Evolutionary conservation across 2,888 invertebrate genomes (phyloP).

Genomic region (Latheticus oryzae): DNA sequence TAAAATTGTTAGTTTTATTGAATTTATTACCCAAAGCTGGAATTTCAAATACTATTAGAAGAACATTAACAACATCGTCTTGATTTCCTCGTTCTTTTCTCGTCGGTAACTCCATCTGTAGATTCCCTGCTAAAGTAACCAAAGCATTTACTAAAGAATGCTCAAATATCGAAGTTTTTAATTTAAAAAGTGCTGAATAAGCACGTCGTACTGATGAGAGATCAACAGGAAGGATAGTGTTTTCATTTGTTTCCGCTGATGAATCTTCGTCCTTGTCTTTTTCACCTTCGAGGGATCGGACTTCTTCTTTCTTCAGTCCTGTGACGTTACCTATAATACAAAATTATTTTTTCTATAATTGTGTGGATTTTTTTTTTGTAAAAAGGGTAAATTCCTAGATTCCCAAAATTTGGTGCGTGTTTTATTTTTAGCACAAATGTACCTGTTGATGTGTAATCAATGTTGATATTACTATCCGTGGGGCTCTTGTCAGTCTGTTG

Average conservation of each 20-base stretch:
- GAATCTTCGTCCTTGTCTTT: constrained; percentile 90
- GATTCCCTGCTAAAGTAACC: constrained; percentile 76
- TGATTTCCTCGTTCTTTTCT: constrained; percentile 60
- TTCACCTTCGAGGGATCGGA: constrained; percentile 80
- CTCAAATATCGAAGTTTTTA: constrained; percentile 64
- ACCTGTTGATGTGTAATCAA: too few species aligned
- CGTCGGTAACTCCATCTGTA: constrained; percentile 75
- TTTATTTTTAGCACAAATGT: too few species aligned
- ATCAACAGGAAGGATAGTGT: constrained; percentile 71
- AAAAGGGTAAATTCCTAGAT: too few species aligned
- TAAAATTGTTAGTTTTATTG: too few species aligned
- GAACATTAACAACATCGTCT: constrained; percentile 72
- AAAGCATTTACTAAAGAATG: constrained; percentile 81
- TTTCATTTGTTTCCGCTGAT: constrained; percentile 65
- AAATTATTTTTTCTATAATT: too few species aligned
- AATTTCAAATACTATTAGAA: constrained; percentile 64
- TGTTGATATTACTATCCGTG: constrained; percentile 18
- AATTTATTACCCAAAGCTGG: constrained; percentile 64
- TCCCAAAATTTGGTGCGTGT: constrained; percentile 35
- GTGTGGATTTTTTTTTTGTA: too few species aligned
- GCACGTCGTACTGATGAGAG: constrained; percentile 78
- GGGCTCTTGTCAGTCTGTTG: constrained; percentile 43
- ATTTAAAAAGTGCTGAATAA: constrained; percentile 67
- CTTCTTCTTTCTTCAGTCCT: constrained; percentile 76
- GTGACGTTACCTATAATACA: constrained; percentile 64